Evolutionary conservation across 2,797 vertebrate genomes (phyloP), one percentile per base, ranked within the genome.

Genomic region (Molossus alvarezi): DNA sequence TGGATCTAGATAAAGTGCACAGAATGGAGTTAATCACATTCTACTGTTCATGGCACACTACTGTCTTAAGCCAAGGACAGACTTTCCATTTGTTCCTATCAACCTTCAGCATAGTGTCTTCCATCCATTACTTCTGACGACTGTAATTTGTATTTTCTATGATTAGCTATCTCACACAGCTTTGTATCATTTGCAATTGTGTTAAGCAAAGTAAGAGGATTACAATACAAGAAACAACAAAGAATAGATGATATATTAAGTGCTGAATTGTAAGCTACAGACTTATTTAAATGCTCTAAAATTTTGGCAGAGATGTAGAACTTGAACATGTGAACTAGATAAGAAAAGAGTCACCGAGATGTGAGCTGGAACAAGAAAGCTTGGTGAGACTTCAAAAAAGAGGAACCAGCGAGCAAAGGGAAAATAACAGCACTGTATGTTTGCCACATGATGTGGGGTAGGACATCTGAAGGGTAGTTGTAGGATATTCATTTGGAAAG

Each of bases 211-310:
- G 15, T 95, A 88, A 93, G 72, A 88, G 51, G 86, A 94, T 93
- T 96, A 93, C 93, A 69, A 82, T 41, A 92, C n/a, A 90, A 58
- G 41, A 92, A 90, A 82, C 33, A 81, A 79, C 60, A 92, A 58
- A 62, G 65, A 86, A 21, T 76, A 89, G 53, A 71, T 84, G 62
- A 80, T 87, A 41, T 9, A 93, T 76, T 76, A 89, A 72, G 67
- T 84, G 18, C 41, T 67, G 18, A 76, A 90, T 81, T 93, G 55
- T 83, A 51, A 79, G 48, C 45, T 55, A 27, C 15, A 51, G 41
- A 81, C n/a, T 75, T 69, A 69, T 69, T 94, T 77, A 92, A 96
- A 57, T 67, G 57, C 21, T 80, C 1, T 37, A 80, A 37, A 41
- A 89, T 89, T 62, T 55, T 62, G 60, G 17, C 23, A 91, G 27